A percentile compares a stretch with the other conserved stretches of the same genome.
These are phyloP conservation scores for Lacerta viridis DNA, from an alignment of 2,797 vertebrate genomes.

Conservation along the genomic window DNA sequence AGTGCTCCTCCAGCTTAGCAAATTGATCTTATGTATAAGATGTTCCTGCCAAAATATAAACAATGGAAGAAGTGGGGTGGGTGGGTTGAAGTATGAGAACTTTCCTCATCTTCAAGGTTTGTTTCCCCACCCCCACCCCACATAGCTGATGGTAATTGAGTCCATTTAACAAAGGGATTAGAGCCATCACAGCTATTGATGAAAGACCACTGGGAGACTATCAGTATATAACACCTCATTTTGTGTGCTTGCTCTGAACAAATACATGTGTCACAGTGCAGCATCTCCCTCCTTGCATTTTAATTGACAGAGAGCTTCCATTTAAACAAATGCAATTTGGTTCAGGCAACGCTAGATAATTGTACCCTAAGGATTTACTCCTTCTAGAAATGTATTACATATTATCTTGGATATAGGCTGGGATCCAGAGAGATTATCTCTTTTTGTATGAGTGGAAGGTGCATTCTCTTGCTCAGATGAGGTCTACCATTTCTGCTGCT, in stretches of 20 bases:
- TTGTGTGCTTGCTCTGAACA: conserved; percentile 33
- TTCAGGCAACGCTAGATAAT: neutral
- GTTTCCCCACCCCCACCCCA: neutral
- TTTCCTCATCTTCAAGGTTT: conserved; percentile 7
- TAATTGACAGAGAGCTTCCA: neutral
- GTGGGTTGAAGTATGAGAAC: neutral
- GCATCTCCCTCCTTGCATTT: conserved; percentile 35
- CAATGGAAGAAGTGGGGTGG: conserved; percentile 18
- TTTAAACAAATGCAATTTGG: neutral
- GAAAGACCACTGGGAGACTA: conserved; percentile 32
- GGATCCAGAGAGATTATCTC: neutral
- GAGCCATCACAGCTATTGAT: conserved; percentile 2
- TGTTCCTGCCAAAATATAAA: conserved; percentile 8
- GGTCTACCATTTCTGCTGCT: neutral
- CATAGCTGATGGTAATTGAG: conserved; percentile 33
- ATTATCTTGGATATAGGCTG: neutral
- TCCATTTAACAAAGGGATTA: conserved; percentile 23
- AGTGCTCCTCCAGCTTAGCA: conserved; percentile 3
- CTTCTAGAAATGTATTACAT: neutral
- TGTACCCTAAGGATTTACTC: neutral
- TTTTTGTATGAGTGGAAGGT: neutral
- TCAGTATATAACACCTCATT: conserved; percentile 43
- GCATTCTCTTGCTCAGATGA: neutral
- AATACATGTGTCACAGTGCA: conserved; percentile 34
- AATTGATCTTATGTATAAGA: neutral